Evolutionary conservation across 2,888 invertebrate genomes (phyloP).

Genomic region (Idaea biselata): DNA sequence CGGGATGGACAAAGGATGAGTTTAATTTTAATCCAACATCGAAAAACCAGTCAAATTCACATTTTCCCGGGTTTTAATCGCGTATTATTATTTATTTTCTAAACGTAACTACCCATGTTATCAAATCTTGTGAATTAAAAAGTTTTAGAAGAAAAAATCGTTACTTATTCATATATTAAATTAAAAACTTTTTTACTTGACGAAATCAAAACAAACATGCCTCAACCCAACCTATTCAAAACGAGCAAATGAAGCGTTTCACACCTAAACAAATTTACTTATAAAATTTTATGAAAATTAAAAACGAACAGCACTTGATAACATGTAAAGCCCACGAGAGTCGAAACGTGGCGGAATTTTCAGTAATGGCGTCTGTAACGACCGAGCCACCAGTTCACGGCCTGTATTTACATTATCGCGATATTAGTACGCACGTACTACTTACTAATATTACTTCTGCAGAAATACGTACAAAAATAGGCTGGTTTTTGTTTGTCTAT

Average conservation of each 20-base stretch:
- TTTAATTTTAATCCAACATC: no score
- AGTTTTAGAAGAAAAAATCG: no score
- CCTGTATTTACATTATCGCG: conserved; percentile 67
- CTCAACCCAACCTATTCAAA: conserved; percentile 23
- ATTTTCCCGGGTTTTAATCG: no score
- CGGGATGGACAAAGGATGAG: no score
- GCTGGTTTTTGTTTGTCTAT: conserved; percentile 3
- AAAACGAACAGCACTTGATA: conserved; percentile 53
- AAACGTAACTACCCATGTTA: no score
- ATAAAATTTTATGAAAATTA: conserved; percentile 53
- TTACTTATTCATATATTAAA: no score
- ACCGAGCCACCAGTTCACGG: conserved; percentile 48
- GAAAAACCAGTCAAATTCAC: no score
- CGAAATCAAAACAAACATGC: conserved; percentile 10
- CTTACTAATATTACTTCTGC: background rate
- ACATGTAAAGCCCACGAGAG: conserved; percentile 55
- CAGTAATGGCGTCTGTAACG: conserved; percentile 57
- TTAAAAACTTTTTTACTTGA: background rate
- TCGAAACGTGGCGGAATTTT: conserved; percentile 61
- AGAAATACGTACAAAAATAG: conserved; percentile 5
- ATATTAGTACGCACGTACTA: conserved; percentile 46
- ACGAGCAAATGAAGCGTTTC: conserved; percentile 28
- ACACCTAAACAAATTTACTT: conserved; percentile 33
- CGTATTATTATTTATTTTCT: no score
- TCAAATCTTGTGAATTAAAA: no score